phyloP scores from a whole-genome alignment of 2,113 vertebrate genomes.

The Istiophorus platypterus region DNA sequence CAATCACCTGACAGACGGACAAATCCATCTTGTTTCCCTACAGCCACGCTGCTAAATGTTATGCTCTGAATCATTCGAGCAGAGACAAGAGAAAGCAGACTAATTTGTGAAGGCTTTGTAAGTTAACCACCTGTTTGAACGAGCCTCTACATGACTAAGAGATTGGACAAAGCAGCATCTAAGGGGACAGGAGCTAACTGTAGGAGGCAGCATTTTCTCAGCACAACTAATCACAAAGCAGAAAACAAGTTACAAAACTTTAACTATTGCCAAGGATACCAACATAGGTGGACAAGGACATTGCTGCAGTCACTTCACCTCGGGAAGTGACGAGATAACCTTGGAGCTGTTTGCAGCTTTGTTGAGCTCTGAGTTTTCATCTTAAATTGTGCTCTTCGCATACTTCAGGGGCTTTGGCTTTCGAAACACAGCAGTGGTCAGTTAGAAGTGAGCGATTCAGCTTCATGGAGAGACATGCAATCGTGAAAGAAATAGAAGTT shows the following conservation, averaged over 20 bases:
- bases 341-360: constrained; percentile 44
- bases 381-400: constrained; percentile 29
- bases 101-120: constrained; percentile 21
- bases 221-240: constrained; percentile 36
- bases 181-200: background rate
- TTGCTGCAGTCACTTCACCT: constrained; percentile 54
- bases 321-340: constrained; percentile 49
- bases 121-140: constrained; percentile 1
- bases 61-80: background rate
- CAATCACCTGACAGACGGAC: background rate
- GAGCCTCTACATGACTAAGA: constrained; percentile 1
- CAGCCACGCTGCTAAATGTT: background rate
- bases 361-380: constrained; percentile 25
- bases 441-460: background rate
- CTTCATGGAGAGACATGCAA: constrained; percentile 13
- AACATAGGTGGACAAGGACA: constrained; percentile 42
- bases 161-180: constrained; percentile 20
- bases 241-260: constrained; percentile 34
- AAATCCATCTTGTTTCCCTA: background rate
- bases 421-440: constrained; percentile 46
- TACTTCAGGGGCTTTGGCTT: constrained; percentile 42
- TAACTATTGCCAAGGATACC: constrained; percentile 45
- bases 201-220: background rate
- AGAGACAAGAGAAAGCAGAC: constrained; percentile 21
- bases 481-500: constrained; percentile 15